Percentiles rank a stretch among this genome's conserved stretches.
Conservation (phyloP, 1,140 invertebrate genomes). For the Probaryconus sp. region DNA sequence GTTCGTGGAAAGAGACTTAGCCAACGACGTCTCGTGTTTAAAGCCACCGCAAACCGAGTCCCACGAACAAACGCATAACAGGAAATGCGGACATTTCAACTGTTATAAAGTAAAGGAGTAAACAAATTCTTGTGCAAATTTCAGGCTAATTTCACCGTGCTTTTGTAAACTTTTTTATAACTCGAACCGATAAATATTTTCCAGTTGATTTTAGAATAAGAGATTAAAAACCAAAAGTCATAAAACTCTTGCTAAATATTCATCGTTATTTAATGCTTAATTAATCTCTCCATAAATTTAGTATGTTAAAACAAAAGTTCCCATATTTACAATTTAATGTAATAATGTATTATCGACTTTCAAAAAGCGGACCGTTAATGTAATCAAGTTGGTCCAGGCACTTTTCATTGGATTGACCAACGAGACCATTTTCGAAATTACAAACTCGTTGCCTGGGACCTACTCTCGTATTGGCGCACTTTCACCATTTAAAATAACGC, state of each 20-base stretch:
- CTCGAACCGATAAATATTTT: too few relatives aligned
- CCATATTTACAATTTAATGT: constrained; percentile 35
- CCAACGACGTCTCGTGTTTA: constrained; percentile 17
- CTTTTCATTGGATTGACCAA: constrained; percentile 49
- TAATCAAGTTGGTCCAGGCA: constrained; percentile 23
- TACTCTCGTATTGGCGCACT: constrained; percentile 60
- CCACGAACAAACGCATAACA: constrained; percentile 30
- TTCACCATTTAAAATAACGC: constrained; percentile 72
- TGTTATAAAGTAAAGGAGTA: constrained; percentile 27
- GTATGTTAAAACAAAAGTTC: constrained; percentile 19
- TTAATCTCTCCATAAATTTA: constrained; percentile 1
- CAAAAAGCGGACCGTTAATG: constrained; percentile 41
- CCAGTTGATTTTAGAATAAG: too few relatives aligned
- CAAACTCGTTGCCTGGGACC: constrained; percentile 42
- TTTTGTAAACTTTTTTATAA: too few relatives aligned
- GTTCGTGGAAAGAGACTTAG: constrained; percentile 41
- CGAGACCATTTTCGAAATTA: constrained; percentile 56
- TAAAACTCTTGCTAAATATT: background rate
- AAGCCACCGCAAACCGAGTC: constrained; percentile 21
- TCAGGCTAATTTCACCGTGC: background rate
- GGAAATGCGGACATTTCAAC: constrained; percentile 36
- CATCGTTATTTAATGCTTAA: background rate
- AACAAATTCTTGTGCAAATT: constrained; percentile 19
- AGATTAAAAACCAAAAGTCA: too few relatives aligned
- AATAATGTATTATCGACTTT: constrained; percentile 50